Evolutionary conservation across 2,797 vertebrate genomes (phyloP), one percentile per base, ranked within the genome.

Genomic region (Amblyopsis hoosieri): DNA sequence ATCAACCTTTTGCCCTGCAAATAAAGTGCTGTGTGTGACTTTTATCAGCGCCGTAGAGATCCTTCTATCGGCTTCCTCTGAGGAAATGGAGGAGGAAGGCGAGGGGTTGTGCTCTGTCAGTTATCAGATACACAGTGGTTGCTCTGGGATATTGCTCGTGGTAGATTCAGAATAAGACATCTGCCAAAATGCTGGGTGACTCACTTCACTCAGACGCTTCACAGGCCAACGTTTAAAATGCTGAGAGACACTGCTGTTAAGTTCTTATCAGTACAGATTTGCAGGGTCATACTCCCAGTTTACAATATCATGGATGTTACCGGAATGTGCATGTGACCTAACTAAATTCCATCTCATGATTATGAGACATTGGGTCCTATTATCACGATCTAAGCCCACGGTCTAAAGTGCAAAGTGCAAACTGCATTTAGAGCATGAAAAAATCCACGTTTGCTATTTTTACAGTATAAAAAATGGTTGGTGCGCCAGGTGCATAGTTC

Each of bases 1-100:
- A 60, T 78, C 76, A 86, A 84, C 89, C 83, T 89, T 82, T 88
- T 81, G 83, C 78, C 75, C 49, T n/a, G 75, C 60, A 85, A 87
- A 89, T 88, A 85, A 87, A 87, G 74, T 77, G 66, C 68, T 77
- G 72, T 45, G 66, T 84, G 80, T 69, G 74, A 69, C 76, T 85
- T 90, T 89, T 84, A 87, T 92, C 89, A 80, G 85, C 64, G 12
- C 64, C 58, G 71, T 70, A 56, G 45, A 71, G 75, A 74, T 75
- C 59, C 72, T 63, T 75, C 69, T 64, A 79, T 80, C 83, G 83
- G 75, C 75, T 87, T 84, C 81, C 85, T 85, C 87, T 76, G 79
- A 85, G 88, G 86, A 92, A 92, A 91, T 90, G 82, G 86, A 87
- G 84, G 77, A 76, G 85, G 83, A 89, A 84, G 82, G 64, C 69